Percentiles rank a stretch among this genome's conserved stretches.
Evolutionary conservation across 1,140 invertebrate genomes (phyloP).

Genomic region (Bombyx mandarina): DNA sequence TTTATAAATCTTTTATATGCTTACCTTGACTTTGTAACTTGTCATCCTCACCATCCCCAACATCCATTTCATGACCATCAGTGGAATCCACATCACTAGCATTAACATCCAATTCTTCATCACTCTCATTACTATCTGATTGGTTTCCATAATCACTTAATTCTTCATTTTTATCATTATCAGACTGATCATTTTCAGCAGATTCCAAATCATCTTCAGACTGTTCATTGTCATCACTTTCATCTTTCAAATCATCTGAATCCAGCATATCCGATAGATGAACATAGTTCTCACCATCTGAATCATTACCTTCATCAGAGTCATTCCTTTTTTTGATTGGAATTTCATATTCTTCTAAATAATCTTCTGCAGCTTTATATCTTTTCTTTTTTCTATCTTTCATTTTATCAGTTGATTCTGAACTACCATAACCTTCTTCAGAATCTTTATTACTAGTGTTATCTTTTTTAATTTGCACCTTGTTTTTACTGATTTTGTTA

Average conservation of each 20-base stretch:
- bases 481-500: conserved; percentile 26
- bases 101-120: conserved; percentile 13
- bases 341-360: conserved; percentile 45
- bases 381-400: conserved; percentile 8
- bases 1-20: neutral
- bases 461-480: conserved; percentile 19
- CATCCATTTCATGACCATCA: no score
- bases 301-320: conserved; percentile 43
- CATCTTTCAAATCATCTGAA: conserved; percentile 41
- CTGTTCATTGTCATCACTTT: conserved; percentile 35
- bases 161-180: conserved; percentile 13
- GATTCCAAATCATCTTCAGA: conserved; percentile 17
- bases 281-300: conserved; percentile 54
- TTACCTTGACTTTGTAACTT: neutral
- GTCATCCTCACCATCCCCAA: no score
- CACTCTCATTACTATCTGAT: conserved; percentile 12
- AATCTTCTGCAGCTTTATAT: conserved; percentile 16
- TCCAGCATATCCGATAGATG: conserved; percentile 53
- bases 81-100: neutral
- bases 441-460: conserved; percentile 24
- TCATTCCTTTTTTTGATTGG: conserved; percentile 30
- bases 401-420: conserved; percentile 6
- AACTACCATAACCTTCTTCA: conserved; percentile 55
- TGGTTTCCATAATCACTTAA: conserved; percentile 19
- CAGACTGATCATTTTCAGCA: conserved; percentile 8